Conservation (phyloP, 1,140 invertebrate species). For the Homalodisca vitripennis region DNA sequence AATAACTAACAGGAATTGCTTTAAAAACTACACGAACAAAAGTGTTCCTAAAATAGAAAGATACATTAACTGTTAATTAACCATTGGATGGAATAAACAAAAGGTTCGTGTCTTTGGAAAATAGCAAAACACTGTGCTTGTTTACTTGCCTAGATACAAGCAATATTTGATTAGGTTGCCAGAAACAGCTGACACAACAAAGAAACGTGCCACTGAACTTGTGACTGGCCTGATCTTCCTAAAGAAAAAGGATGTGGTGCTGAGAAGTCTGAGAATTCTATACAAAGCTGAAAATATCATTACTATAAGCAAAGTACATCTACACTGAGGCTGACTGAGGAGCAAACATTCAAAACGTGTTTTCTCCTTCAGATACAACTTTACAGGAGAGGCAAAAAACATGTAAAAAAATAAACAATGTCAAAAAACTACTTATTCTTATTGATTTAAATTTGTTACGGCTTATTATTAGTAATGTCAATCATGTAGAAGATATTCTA, state of each 20-base stretch:
- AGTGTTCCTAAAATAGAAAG: neutral
- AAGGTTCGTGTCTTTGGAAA: neutral
- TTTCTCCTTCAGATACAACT: too few species aligned
- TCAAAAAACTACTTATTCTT: too few species aligned
- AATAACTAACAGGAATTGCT: neutral
- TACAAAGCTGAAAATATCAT: neutral
- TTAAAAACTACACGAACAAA: neutral
- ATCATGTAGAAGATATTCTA: too few species aligned
- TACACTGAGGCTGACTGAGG: neutral
- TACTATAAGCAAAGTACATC: neutral
- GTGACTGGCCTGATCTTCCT: neutral
- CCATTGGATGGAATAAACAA: neutral
- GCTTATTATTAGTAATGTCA: too few species aligned
- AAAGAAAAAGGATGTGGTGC: neutral
- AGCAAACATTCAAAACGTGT: neutral
- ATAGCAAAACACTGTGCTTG: neutral
- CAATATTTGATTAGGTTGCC: neutral
- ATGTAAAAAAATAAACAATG: too few species aligned
- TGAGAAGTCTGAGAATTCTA: neutral
- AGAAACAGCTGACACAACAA: neutral
- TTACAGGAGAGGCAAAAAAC: too few species aligned
- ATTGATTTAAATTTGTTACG: too few species aligned
- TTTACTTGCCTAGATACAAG: neutral
- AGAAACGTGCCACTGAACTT: neutral
- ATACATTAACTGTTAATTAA: neutral